Evolutionary conservation across 2,888 invertebrate genomes (phyloP).

Genomic region (Cancer borealis): DNA sequence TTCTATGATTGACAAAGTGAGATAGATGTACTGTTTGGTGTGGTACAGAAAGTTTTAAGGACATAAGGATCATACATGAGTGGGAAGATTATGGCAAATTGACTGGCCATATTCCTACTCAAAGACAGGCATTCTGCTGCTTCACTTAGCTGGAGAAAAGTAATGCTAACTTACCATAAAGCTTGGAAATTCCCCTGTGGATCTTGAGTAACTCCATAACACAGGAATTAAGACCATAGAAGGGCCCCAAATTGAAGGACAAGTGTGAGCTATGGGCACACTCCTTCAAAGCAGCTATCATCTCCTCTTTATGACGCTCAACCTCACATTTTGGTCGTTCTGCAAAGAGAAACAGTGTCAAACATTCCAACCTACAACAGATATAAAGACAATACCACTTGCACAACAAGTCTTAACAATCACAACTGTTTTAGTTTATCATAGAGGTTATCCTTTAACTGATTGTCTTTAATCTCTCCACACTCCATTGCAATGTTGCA

Average conservation of each 20-base stretch:
- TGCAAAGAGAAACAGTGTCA: background rate
- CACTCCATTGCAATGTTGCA: too few relatives aligned
- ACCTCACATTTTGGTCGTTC: background rate
- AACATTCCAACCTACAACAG: background rate
- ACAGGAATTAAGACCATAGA: conserved; percentile 89
- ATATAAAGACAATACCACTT: background rate
- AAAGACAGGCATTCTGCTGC: too few relatives aligned
- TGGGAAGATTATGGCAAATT: too few relatives aligned
- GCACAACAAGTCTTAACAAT: background rate
- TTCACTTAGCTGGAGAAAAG: too few relatives aligned
- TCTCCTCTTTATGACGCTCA: conserved; percentile 54
- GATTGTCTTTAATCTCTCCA: background rate
- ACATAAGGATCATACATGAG: too few relatives aligned
- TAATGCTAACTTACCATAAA: conserved; percentile 87
- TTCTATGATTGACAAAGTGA: too few relatives aligned
- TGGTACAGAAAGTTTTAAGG: too few relatives aligned
- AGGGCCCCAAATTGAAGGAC: conserved; percentile 81
- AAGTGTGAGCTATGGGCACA: background rate
- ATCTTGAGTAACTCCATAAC: conserved; percentile 87
- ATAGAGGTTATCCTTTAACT: background rate
- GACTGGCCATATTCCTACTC: too few relatives aligned
- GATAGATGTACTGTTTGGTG: too few relatives aligned
- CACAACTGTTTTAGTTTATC: background rate
- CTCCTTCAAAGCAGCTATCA: conserved; percentile 61
- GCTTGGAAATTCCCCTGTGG: conserved; percentile 88